Conservation (phyloP, 2,797 vertebrate species). For the Apogon hyalosoma region DNA sequence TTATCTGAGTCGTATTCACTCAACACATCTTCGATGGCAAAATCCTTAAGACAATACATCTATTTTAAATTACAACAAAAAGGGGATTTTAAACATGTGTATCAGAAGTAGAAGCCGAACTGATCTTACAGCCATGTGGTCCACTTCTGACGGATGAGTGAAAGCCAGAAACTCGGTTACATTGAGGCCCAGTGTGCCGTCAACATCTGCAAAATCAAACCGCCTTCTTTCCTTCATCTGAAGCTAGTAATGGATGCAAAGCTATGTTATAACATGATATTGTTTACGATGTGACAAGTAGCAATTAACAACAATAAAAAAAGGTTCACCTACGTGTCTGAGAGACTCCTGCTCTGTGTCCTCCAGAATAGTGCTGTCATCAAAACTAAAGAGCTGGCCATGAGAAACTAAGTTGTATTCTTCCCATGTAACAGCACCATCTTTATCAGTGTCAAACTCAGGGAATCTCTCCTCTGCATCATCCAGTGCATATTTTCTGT, state of each 20-base stretch:
- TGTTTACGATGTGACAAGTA: background rate
- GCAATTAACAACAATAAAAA: background rate
- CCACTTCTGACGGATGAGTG: slow-evolving; percentile 94
- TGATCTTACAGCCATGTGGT: slow-evolving; percentile 92
- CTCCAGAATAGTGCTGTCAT: slow-evolving; percentile 83
- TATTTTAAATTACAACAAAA: background rate
- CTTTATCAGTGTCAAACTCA: slow-evolving; percentile 88
- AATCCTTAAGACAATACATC: slow-evolving; percentile 80
- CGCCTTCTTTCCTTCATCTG: slow-evolving; percentile 93
- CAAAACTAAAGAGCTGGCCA: slow-evolving; percentile 87
- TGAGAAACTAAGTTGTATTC: slow-evolving; percentile 93
- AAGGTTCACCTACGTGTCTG: slow-evolving; percentile 84
- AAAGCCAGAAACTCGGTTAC: slow-evolving; percentile 94
- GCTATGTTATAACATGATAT: background rate
- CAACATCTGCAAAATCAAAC: slow-evolving; percentile 91
- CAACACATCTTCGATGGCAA: slow-evolving; percentile 93
- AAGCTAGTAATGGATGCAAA: slow-evolving; percentile 83
- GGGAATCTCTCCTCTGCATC: slow-evolving; percentile 92
- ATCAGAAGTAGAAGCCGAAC: background rate
- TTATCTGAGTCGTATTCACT: slow-evolving; percentile 92
- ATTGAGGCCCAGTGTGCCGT: slow-evolving; percentile 85
- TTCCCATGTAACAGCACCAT: slow-evolving; percentile 91
- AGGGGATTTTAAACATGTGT: background rate
- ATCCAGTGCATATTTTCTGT: slow-evolving; percentile 93
- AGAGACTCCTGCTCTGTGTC: slow-evolving; percentile 94